Conservation (phyloP, 2,888 invertebrate genomes). For the Plagodis dolabraria region DNA sequence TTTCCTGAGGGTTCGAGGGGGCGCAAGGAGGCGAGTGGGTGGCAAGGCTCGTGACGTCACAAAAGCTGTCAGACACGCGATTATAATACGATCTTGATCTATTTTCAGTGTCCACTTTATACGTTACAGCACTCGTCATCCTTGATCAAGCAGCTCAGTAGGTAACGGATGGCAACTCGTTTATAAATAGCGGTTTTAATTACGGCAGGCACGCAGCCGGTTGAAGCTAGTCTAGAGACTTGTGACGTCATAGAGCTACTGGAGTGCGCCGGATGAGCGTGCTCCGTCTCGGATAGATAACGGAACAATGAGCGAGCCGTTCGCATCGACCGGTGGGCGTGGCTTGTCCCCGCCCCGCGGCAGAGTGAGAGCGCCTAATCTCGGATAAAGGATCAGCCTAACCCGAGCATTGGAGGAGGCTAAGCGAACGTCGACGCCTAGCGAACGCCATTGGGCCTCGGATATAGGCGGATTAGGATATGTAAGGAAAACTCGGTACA, state of each 20-base stretch:
- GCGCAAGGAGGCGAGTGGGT: background rate
- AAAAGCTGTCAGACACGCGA: conserved; percentile 6
- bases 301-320: conserved; percentile 72
- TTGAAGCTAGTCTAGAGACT: conserved; percentile 21
- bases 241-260: conserved; percentile 61
- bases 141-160: background rate
- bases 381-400: conserved; percentile 82
- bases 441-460: conserved; percentile 75
- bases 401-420: conserved; percentile 77
- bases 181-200: conserved; percentile 22
- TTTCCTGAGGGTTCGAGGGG: background rate
- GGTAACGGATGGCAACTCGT: conserved; percentile 13
- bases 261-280: conserved; percentile 74
- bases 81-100: conserved; percentile 7
- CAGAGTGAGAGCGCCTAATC: conserved; percentile 78
- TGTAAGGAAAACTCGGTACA: conserved; percentile 44
- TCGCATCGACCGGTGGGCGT: conserved; percentile 82
- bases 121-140: background rate
- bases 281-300: conserved; percentile 78
- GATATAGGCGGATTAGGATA: conserved; percentile 79
- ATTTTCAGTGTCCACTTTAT: background rate
- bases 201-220: conserved; percentile 17
- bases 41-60: conserved; percentile 19
- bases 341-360: conserved; percentile 74
- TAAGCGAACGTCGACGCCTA: conserved; percentile 73